Evolutionary conservation across 2,888 invertebrate species (phyloP).

Genomic region (Villa cingulata): DNA sequence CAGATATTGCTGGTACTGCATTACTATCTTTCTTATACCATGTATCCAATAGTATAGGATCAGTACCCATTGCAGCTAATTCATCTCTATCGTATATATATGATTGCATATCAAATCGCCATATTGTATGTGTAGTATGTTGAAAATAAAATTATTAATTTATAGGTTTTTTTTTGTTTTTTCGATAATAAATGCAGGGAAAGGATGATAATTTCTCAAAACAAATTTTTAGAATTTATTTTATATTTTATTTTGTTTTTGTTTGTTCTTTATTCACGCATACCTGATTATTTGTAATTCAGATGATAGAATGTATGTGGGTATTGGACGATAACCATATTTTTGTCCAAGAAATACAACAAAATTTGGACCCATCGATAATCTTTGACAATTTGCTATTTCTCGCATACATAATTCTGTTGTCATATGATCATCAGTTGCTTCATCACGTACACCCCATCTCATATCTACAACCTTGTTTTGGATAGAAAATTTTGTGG

Average conservation of each 20-base stretch:
- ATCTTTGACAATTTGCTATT: slow-evolving; percentile 91
- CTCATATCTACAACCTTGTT: slow-evolving; percentile 91
- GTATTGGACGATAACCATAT: slow-evolving; percentile 95
- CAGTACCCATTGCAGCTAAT: slow-evolving; percentile 66
- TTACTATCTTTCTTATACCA: slow-evolving; percentile 97
- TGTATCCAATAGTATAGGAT: slow-evolving; percentile 69
- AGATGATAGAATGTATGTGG: slow-evolving; percentile 84
- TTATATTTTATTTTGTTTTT: too few species aligned
- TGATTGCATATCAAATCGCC: background rate
- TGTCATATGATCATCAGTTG: slow-evolving; percentile 99
- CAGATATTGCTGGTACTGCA: slow-evolving; percentile 87
- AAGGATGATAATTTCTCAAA: too few species aligned
- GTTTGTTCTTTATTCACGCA: too few species aligned
- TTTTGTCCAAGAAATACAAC: slow-evolving; percentile 96
- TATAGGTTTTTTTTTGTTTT: too few species aligned
- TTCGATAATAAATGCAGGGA: too few species aligned
- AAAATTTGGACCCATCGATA: slow-evolving; percentile 97
- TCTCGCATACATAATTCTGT: slow-evolving; percentile 96
- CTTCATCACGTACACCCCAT: slow-evolving; percentile 96
- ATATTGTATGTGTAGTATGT: too few species aligned
- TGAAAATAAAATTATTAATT: too few species aligned
- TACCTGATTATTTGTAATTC: slow-evolving; percentile 66
- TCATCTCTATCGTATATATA: slow-evolving; percentile 49
- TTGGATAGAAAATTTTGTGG: too few species aligned
- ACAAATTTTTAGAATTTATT: too few species aligned